phyloP scores from a whole-genome alignment of 1,140 invertebrate genomes.

The Drosophila mauritiana region DNA sequence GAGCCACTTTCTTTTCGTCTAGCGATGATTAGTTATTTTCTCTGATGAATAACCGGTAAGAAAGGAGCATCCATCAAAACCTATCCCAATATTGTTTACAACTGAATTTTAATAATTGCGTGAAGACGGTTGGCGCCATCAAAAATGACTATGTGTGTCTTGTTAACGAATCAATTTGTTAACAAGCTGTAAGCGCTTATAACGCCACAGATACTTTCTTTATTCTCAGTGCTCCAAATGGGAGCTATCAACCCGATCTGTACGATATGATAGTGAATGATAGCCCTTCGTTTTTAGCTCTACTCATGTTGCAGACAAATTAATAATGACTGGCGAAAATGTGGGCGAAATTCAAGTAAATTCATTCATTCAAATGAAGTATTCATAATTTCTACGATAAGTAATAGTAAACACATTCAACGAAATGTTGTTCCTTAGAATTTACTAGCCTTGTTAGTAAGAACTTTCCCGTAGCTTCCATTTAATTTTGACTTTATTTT shows the following conservation, averaged over 20 bases:
- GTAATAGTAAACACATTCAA: not conserved
- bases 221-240: conserved; percentile 18
- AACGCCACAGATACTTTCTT: conserved; percentile 30
- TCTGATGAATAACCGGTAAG: conserved; percentile 10
- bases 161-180: conserved; percentile 79
- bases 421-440: too few relatives aligned
- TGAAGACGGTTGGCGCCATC: conserved; percentile 69
- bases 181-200: conserved; percentile 61
- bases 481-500: conserved; percentile 8
- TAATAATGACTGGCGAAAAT: conserved; percentile 31
- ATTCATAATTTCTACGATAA: not conserved
- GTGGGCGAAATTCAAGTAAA: not conserved
- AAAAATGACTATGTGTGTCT: conserved; percentile 49
- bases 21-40: conserved; percentile 65
- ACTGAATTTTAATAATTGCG: conserved; percentile 54
- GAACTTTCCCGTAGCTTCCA: not conserved
- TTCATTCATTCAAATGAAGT: not conserved
- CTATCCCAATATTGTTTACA: conserved; percentile 56
- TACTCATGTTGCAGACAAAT: conserved; percentile 33
- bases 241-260: conserved; percentile 22
- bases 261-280: conserved; percentile 21
- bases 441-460: not conserved
- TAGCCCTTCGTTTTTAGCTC: conserved; percentile 13
- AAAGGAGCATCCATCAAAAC: conserved; percentile 48
- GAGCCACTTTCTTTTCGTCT: conserved; percentile 60